Conservation (phyloP, 2,113 vertebrate species). For the Paracanthobrama guichenoti region DNA sequence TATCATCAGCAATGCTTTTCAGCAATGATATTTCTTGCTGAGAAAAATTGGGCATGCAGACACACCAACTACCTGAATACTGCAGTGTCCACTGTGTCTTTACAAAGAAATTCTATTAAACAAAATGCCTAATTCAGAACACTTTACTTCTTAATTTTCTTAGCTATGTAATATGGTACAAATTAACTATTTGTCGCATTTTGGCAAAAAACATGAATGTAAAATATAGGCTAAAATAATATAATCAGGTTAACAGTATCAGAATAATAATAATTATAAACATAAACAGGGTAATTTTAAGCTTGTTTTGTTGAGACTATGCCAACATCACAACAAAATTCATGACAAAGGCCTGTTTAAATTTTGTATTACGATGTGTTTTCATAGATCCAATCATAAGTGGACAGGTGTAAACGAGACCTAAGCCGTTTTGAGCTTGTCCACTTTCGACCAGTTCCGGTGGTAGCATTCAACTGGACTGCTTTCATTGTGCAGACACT, state of each 20-base stretch:
- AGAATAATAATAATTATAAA: not conserved
- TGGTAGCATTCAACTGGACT: not conserved
- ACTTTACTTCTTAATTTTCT: not conserved
- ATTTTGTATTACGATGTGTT: not conserved
- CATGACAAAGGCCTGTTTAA: not conserved
- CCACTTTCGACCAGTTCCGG: not conserved
- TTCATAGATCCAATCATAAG: not conserved
- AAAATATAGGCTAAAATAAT: not conserved
- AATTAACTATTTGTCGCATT: not conserved
- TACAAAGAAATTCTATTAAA: not conserved
- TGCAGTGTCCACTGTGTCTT: not conserved
- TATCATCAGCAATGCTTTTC: slow-evolving; percentile 8
- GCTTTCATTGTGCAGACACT: too few relatives aligned
- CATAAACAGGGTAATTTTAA: too few relatives aligned
- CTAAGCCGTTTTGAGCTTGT: not conserved
- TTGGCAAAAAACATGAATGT: not conserved
- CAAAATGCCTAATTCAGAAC: not conserved
- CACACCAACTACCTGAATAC: not conserved
- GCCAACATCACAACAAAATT: not conserved
- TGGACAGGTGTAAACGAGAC: not conserved
- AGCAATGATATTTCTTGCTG: too few relatives aligned
- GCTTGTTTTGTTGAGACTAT: not conserved
- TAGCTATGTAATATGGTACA: not conserved
- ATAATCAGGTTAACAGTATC: not conserved
- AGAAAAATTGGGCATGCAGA: not conserved